These are phyloP conservation scores for Heliconius erato DNA, from an alignment of 2,888 invertebrate genomes.

Conservation along the genomic window DNA sequence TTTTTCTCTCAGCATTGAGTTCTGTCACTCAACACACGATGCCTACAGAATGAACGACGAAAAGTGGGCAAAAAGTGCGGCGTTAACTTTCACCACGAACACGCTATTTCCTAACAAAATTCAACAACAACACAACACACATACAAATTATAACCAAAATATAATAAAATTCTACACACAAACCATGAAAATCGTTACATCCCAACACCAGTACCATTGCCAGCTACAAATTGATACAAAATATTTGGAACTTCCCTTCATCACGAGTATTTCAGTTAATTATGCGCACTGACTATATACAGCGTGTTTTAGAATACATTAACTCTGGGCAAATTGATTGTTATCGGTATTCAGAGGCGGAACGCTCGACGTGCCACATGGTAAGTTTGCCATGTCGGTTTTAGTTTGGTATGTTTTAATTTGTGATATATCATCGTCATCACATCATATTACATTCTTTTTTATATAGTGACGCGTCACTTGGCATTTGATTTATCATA, in stretches of 20 bases:
- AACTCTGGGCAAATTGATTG: slow-evolving; percentile 66
- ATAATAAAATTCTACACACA: not conserved
- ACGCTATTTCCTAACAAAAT: not conserved
- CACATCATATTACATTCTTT: not conserved
- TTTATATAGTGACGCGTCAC: not conserved
- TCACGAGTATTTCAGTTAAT: slow-evolving; percentile 52
- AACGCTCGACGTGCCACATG: slow-evolving; percentile 36
- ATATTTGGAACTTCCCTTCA: slow-evolving; percentile 41
- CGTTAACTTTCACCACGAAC: not conserved
- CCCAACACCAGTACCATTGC: not conserved
- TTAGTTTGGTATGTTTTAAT: slow-evolving; percentile 21
- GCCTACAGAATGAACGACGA: too few species aligned
- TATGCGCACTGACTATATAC: slow-evolving; percentile 64
- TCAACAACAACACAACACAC: not conserved
- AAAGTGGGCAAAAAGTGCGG: not conserved
- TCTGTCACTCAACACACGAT: too few species aligned
- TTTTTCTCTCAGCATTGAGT: too few species aligned
- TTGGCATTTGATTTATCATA: too few species aligned
- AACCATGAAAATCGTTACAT: not conserved
- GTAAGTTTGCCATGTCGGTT: slow-evolving; percentile 23
- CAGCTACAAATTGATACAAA: slow-evolving; percentile 41
- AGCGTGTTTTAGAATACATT: slow-evolving; percentile 66
- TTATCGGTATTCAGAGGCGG: slow-evolving; percentile 59
- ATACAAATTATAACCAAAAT: not conserved
- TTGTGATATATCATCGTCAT: slow-evolving; percentile 1